Percentiles rank a stretch among this genome's conserved stretches.
These are phyloP conservation scores for Penelope pileata DNA, from an alignment of 2,113 vertebrate species.

Conservation along the genomic window DNA sequence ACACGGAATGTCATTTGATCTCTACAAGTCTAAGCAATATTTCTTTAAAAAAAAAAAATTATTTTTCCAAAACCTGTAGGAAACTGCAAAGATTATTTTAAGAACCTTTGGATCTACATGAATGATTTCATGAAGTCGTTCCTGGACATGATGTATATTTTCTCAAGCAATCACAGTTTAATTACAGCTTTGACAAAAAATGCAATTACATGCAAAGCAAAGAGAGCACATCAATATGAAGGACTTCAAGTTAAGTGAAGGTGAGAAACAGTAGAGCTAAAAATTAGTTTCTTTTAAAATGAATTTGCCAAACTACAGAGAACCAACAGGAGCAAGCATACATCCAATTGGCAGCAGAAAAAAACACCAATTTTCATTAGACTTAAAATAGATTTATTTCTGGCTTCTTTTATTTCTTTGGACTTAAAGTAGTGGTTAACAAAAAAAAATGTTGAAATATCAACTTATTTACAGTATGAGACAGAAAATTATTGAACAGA, in stretches of 20 bases:
- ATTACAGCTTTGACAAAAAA: neutral
- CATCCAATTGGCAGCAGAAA: neutral
- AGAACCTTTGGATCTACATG: neutral
- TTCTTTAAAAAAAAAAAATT: accelerated
- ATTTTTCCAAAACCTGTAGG: neutral
- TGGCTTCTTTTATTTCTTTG: neutral
- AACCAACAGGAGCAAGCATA: accelerated
- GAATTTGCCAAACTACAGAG: neutral
- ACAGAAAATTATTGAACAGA: conserved; percentile 50
- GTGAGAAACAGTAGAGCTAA: neutral
- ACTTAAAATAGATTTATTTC: neutral
- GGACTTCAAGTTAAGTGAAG: neutral
- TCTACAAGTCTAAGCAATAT: neutral
- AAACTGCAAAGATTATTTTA: neutral
- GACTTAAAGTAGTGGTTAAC: neutral
- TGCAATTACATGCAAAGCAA: neutral
- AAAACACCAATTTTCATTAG: neutral
- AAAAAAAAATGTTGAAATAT: conserved; percentile 20
- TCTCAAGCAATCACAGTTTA: neutral
- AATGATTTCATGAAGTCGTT: neutral
- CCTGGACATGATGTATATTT: neutral
- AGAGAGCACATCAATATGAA: neutral
- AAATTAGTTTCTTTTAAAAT: neutral
- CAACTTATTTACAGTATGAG: conserved; percentile 13
- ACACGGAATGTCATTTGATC: neutral